Conservation (phyloP, 1,140 invertebrate genomes). For the Drosophila grimshawi region DNA sequence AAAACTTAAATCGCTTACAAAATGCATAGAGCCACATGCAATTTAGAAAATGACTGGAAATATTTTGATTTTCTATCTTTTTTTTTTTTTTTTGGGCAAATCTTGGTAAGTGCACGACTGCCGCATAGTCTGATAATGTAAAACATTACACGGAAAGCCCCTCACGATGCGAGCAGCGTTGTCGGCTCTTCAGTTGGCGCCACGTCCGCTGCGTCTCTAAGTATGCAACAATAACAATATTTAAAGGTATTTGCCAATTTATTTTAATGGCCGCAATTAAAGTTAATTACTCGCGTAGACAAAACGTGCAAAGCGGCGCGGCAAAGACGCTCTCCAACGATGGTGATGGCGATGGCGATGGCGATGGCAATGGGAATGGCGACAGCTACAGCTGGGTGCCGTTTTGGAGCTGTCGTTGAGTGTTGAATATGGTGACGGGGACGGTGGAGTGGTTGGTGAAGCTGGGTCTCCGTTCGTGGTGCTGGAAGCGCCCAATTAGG, state of each 20-base stretch:
- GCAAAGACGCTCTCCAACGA: slow-evolving; percentile 33
- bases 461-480: slow-evolving; percentile 17
- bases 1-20: not conserved
- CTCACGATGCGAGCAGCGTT: slow-evolving; percentile 7
- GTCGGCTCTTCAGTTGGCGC: slow-evolving; percentile 26
- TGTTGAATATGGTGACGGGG: not conserved
- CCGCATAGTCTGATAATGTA: slow-evolving; percentile 30
- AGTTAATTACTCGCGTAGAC: slow-evolving; percentile 84
- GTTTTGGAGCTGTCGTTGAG: slow-evolving; percentile 14
- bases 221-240: slow-evolving; percentile 83
- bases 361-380: slow-evolving; percentile 9
- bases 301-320: slow-evolving; percentile 75
- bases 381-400: slow-evolving; percentile 56
- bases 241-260: slow-evolving; percentile 84
- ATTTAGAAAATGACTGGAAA: slow-evolving; percentile 9
- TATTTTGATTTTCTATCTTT: slow-evolving; percentile 43
- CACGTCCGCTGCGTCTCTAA: slow-evolving; percentile 54
- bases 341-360: not conserved
- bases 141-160: slow-evolving; percentile 24
- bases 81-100: slow-evolving; percentile 1
- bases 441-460: not conserved
- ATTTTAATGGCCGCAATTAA: slow-evolving; percentile 84
- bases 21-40: slow-evolving; percentile 7
- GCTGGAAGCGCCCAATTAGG: slow-evolving; percentile 79
- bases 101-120: slow-evolving; percentile 14